These are phyloP conservation scores for Ambastaia sidthimunki DNA, from an alignment of 2,797 vertebrate species.

Conservation along the genomic window DNA sequence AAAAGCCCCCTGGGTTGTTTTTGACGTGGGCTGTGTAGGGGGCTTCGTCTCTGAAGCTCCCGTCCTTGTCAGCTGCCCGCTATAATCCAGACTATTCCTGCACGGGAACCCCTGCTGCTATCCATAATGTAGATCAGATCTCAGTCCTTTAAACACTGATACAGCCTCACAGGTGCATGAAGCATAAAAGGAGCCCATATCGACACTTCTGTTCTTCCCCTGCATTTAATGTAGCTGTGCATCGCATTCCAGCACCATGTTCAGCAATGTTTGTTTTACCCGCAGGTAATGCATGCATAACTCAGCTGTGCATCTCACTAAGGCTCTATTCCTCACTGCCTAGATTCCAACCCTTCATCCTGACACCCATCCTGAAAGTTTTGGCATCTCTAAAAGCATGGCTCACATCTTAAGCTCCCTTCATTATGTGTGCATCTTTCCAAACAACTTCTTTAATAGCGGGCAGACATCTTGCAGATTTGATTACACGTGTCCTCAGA, in stretches of 20 bases:
- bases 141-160: neutral
- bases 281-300: constrained; percentile 42
- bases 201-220: constrained; percentile 14
- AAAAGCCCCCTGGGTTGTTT: constrained; percentile 36
- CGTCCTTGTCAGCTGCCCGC: constrained; percentile 29
- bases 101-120: constrained; percentile 33
- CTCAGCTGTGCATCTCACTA: constrained; percentile 8
- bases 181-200: constrained; percentile 17
- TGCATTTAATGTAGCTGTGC: constrained; percentile 20
- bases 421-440: constrained; percentile 35
- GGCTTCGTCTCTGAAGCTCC: constrained; percentile 6
- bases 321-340: constrained; percentile 13
- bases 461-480: constrained; percentile 40
- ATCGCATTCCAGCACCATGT: neutral
- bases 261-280: constrained; percentile 10
- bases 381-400: constrained; percentile 39
- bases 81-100: constrained; percentile 49
- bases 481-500: constrained; percentile 45
- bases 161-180: neutral
- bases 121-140: constrained; percentile 36
- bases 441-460: constrained; percentile 39
- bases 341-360: constrained; percentile 37
- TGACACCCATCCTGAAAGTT: constrained; percentile 24
- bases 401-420: constrained; percentile 22
- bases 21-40: constrained; percentile 16